phyloP scores from a whole-genome alignment of 2,888 invertebrate species.

The Agrotis puta region DNA sequence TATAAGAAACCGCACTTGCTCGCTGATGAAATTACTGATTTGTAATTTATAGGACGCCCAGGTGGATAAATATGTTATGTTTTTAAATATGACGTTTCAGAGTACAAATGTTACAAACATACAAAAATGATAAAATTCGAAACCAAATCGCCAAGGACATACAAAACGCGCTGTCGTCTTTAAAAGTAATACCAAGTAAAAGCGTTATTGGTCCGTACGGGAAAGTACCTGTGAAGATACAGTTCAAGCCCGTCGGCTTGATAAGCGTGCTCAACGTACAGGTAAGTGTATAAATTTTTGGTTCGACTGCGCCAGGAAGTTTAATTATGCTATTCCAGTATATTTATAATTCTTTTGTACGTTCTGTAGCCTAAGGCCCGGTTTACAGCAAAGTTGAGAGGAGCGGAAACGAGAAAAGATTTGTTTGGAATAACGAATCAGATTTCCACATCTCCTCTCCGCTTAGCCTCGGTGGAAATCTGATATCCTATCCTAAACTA shows the following conservation, averaged over 20 bases:
- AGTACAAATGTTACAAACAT: constrained; percentile 80
- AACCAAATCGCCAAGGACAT: constrained; percentile 83
- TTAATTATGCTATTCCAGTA: too few relatives aligned
- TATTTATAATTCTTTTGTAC: too few relatives aligned
- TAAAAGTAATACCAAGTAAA: constrained; percentile 83
- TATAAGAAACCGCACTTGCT: too few relatives aligned
- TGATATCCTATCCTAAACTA: too few relatives aligned
- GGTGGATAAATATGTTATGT: background rate
- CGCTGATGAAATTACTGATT: too few relatives aligned
- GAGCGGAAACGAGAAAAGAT: too few relatives aligned
- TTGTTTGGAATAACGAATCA: too few relatives aligned
- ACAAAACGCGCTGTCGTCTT: constrained; percentile 82
- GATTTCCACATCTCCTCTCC: too few relatives aligned
- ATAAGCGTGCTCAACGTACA: constrained; percentile 84
- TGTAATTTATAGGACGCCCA: constrained; percentile 4
- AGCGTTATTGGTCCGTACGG: constrained; percentile 80
- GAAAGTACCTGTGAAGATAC: constrained; percentile 84
- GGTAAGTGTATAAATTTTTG: constrained; percentile 66
- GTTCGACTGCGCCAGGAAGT: too few relatives aligned
- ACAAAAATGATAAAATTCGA: constrained; percentile 79
- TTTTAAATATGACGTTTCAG: constrained; percentile 62
- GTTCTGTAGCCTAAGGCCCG: too few relatives aligned
- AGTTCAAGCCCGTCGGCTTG: constrained; percentile 85
- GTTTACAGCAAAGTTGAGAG: too few relatives aligned
- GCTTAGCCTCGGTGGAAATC: too few relatives aligned